Conservation (phyloP, 2,888 invertebrate species). For the Euzetes globulus region DNA sequence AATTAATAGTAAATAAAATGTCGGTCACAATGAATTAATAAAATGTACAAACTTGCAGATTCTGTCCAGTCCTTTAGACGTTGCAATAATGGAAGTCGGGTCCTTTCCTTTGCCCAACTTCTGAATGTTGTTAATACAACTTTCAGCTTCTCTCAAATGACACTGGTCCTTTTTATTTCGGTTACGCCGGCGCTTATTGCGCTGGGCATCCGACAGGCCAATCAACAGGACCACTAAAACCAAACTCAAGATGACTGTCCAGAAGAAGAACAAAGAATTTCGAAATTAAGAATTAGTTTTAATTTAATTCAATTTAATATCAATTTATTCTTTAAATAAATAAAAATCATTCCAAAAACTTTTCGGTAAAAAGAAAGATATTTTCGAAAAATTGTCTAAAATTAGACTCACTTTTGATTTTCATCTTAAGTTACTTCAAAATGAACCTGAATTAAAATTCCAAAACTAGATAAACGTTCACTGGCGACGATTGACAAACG, state of each 20-base stretch:
- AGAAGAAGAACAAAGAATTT: neutral
- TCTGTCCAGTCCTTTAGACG: conserved; percentile 24
- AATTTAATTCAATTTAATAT: neutral
- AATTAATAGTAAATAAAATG: neutral
- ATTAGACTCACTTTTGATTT: conserved; percentile 18
- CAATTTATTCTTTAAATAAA: neutral
- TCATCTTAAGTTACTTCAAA: conserved; percentile 1
- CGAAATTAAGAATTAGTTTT: neutral
- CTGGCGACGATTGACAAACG: neutral
- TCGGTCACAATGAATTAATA: neutral
- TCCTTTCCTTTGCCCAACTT: conserved; percentile 32
- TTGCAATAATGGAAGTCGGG: conserved; percentile 30
- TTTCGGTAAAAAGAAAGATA: neutral
- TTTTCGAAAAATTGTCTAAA: neutral
- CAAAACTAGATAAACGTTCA: neutral
- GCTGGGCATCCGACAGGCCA: conserved; percentile 26
- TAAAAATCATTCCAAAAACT: neutral
- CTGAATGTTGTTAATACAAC: conserved; percentile 27
- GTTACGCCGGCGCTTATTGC: conserved; percentile 10
- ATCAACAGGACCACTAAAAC: conserved; percentile 28
- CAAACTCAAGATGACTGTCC: conserved; percentile 24
- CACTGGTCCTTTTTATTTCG: conserved; percentile 31
- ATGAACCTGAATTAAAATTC: neutral
- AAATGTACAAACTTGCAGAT: conserved; percentile 33
- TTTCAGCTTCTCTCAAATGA: conserved; percentile 28